A percentile compares a stretch with the other conserved stretches of the same genome.
These are phyloP conservation scores for Euphonia xanthogaster DNA, from an alignment of 2,797 vertebrate species.

Conservation along the genomic window DNA sequence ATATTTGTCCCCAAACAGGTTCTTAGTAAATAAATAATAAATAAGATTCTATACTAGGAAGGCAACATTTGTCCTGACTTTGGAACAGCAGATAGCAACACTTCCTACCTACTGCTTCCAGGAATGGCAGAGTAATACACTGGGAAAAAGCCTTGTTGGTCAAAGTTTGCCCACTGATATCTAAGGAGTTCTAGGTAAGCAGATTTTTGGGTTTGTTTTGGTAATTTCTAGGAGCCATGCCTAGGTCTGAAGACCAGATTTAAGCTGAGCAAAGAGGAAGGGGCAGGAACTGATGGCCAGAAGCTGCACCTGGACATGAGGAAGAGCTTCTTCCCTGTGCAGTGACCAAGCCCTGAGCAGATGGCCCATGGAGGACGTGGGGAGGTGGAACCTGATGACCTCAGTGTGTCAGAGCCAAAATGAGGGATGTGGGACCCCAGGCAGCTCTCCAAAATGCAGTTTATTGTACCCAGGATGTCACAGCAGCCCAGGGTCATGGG, in stretches of 20 bases:
- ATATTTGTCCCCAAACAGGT: not conserved
- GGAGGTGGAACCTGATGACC: not conserved
- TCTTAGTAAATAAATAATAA: too few species aligned
- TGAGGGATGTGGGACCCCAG: too few species aligned
- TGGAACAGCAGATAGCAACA: not conserved
- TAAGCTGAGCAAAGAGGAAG: not conserved
- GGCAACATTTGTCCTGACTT: not conserved
- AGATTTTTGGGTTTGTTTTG: not conserved
- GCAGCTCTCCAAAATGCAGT: too few species aligned
- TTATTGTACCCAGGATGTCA: too few species aligned
- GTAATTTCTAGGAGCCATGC: not conserved
- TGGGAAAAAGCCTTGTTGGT: not conserved
- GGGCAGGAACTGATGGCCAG: not conserved
- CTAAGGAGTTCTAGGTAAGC: not conserved
- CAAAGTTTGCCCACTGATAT: not conserved
- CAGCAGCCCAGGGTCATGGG: too few species aligned
- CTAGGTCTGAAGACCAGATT: not conserved
- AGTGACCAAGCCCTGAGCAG: not conserved
- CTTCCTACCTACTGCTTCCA: not conserved
- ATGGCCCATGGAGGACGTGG: fast-evolving
- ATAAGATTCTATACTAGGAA: not conserved
- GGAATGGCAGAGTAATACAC: not conserved
- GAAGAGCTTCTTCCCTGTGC: not conserved
- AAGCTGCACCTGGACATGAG: not conserved
- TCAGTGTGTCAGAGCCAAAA: not conserved